Evolutionary conservation across 2,113 vertebrate genomes (phyloP).

Genomic region (Heterotis niloticus): DNA sequence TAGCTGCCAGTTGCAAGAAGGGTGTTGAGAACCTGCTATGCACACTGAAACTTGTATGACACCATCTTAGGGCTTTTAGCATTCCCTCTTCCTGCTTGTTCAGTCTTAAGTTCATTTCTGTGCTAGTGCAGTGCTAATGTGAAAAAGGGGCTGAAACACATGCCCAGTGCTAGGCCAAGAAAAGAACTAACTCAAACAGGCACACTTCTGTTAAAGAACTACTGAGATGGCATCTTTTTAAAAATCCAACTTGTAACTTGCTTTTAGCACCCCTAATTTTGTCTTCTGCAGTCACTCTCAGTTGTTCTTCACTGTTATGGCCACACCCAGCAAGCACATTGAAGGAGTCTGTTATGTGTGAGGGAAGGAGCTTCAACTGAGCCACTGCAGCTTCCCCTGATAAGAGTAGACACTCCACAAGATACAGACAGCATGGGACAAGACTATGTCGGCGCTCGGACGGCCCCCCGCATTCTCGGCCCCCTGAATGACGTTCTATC

Average conservation of each 20-base stretch:
- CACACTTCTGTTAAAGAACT: background rate
- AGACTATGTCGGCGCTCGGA: conserved; percentile 49
- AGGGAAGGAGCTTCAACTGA: conserved; percentile 47
- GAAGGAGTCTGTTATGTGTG: conserved; percentile 50
- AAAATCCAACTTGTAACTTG: too few species aligned
- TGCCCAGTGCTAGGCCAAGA: too few species aligned
- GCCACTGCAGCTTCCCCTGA: conserved; percentile 54
- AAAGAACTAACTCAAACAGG: background rate
- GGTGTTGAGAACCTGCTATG: conserved; percentile 33
- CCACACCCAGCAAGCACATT: conserved; percentile 58
- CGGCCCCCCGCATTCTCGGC: conserved; percentile 52
- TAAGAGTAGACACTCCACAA: conserved; percentile 59
- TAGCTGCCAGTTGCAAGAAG: conserved; percentile 33
- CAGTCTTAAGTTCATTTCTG: background rate
- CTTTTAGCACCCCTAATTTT: conserved; percentile 16
- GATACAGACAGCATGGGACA: conserved; percentile 45
- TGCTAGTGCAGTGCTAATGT: too few species aligned
- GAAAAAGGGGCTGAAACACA: too few species aligned
- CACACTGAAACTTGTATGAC: conserved; percentile 40
- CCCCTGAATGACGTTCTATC: conserved; percentile 48
- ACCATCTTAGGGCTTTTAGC: conserved; percentile 39
- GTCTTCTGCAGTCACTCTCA: conserved; percentile 53
- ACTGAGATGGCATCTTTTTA: background rate
- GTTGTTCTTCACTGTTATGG: conserved; percentile 60
- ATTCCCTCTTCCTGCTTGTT: background rate